Evolutionary conservation across 2,797 vertebrate genomes (phyloP), one percentile per base, ranked within the genome.

Genomic region (Hoplostethus atlanticus): DNA sequence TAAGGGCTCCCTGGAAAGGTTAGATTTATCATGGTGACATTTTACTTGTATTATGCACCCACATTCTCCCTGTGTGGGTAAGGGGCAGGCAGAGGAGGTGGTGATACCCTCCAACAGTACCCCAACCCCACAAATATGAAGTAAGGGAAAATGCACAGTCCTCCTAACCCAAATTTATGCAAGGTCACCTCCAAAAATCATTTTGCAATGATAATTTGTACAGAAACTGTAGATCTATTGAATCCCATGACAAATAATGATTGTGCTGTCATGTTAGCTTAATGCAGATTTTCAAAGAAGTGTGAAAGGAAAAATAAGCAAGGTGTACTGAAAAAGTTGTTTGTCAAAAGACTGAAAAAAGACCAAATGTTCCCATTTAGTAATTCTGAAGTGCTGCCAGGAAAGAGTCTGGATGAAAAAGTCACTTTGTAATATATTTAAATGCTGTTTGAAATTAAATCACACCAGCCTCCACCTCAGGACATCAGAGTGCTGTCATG

Each of bases 1-100:
- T 85, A 68, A 90, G 88, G 88, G 87, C 79, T 87, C 76, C 77
- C 60, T 16, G 70, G 86, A 93, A 94, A 93, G 92, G 93, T 94
- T 89, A 93, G 83, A 94, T 94, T 92, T 91, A 94, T 94, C 92
- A 94, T 85, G 83, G 76, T 95, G 93, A 94, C 93, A 94, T 94
- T 94, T 93, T 87, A 80, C 84, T 87, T 85, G 78, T 84, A 83
- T 86, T 85, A 88, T 87, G 84, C 91, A 91, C 82, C 85, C 71
- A 77, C 68, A 77, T 83, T 85, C 83, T 78, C 73, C 80, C 59
- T 69, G 42, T 77, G 86, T 84, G 81, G 71, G 79, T 71, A n/a
- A 58, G 51, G 73, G 81, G 77, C 55, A 44, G 59, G 55, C 53
- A 50, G 53, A 58, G 30, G 17, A 64, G 64, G 50, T 51, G 34